Base-by-base conservation (phyloP, 2,797 vertebrate species). In the Glossophaga mutica region DNA sequence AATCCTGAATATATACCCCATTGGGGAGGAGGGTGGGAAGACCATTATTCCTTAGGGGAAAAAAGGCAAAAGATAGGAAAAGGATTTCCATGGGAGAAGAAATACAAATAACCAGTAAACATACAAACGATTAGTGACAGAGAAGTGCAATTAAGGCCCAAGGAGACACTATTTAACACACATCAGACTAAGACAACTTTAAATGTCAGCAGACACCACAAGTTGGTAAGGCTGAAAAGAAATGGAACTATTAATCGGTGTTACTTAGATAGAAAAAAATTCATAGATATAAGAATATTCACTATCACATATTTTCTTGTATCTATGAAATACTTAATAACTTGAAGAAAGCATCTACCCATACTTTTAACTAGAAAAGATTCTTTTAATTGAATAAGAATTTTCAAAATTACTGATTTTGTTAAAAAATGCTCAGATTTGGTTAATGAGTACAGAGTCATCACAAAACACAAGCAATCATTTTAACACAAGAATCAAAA, bases 401-500 rank as follows among this genome's bases (percentile, higher is more conserved):
- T 71, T 84, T 78, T 94, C 2, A 84, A 62, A 94, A 85, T 59
- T 37, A 62, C 3, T 57, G 46, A 77, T 77, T 78, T 71, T 87
- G 18, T 82, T 22, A 52, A 84, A 94, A 7, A 70, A 12, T 24
- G 57, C n/a, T 73, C 65, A n/a, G n/a, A 93, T 44, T 87, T 76
- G 15, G 7, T 87, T 84, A 19, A 91, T 74, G 18, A 76, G 18
- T 57, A 65, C 3, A 39, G 46, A 46, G 37, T 78, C 29, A 91
- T 65, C 55, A 74, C 26, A 70, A 5, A 78, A 71, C 4, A 96
- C 37, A 94, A 71, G 68, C 55, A 94, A 67, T 65, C 39, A 87
- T 67, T 91, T 76, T 84, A 94, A 94, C 10, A 32, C 22, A 90
- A 91, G 4, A 94, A 77, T 68, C 9, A 22, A 93, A 94, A 70